Evolutionary conservation across 2,797 vertebrate genomes (phyloP).

Genomic region (Schizopygopsis pylzovi): DNA sequence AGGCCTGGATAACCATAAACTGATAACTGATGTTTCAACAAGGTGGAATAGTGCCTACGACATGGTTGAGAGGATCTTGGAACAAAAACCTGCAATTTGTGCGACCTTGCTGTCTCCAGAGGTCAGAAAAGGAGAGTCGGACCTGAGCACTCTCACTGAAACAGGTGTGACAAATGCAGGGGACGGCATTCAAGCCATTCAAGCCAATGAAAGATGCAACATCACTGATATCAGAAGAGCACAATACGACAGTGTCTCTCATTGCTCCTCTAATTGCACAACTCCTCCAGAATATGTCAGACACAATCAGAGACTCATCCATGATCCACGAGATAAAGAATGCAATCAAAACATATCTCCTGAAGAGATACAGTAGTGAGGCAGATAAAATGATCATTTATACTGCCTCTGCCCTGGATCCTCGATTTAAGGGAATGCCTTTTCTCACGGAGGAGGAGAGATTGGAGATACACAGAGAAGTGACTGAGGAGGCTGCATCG

Average conservation of each 20-base stretch:
- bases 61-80: slow-evolving; percentile 12
- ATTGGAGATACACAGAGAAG: not conserved
- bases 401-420: not conserved
- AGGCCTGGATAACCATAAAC: slow-evolving; percentile 11
- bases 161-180: slow-evolving; percentile 23
- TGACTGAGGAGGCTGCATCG: not conserved
- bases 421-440: not conserved
- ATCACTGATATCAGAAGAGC: slow-evolving; percentile 40
- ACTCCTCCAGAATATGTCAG: slow-evolving; percentile 30
- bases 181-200: slow-evolving; percentile 15
- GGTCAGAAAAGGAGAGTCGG: slow-evolving; percentile 11
- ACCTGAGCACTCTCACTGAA: slow-evolving; percentile 27
- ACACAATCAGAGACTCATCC: too few species aligned
- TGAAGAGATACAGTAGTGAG: not conserved
- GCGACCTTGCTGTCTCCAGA: slow-evolving; percentile 14
- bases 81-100: slow-evolving; percentile 26
- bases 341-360: not conserved
- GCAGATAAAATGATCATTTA: not conserved
- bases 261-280: slow-evolving; percentile 27
- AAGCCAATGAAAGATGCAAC: slow-evolving; percentile 39
- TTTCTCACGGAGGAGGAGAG: not conserved
- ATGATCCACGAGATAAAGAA: not conserved
- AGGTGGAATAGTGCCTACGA: slow-evolving; percentile 33
- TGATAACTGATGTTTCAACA: slow-evolving; percentile 32
- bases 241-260: slow-evolving; percentile 29